Evolutionary conservation across 2,113 vertebrate genomes (phyloP), one percentile per base, ranked within the genome.

Genomic region (Dryoscopus gambensis): DNA sequence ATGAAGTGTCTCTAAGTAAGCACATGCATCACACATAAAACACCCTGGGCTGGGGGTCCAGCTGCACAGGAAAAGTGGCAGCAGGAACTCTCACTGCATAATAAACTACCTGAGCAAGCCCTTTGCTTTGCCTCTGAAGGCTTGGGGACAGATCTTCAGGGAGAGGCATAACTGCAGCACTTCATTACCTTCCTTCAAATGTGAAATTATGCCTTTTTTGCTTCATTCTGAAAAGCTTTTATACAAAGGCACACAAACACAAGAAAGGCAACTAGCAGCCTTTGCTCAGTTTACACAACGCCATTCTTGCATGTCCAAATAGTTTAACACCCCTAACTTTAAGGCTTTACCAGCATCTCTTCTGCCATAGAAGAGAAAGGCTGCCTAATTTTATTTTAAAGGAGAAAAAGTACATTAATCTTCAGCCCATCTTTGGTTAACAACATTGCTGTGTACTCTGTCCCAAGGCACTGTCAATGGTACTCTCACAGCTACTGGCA

Each of bases 1-100:
- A 96, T 96, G 90, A 92, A 92, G 93, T 90, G 90, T 40, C 37
- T 95, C 31, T 75, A 86, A 95, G 84, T 70, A 86, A 92, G 56
- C 3, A 0, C 90, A 86, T 44, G 52, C 59, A 63, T 9, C 31
- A 90, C 69, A 60, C 87, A 94, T 53, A 28, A 78, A 92, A 68
- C 69, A 90, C 60, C 60, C 52, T 35, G 40, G 57, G 64, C 83
- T 88, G 52, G 28, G 25, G 37, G 68, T 92, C 53, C 92, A 95
- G 80, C 86, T 92, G 88, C 77, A 56, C 6, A 4, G 31, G 52
- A 62, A 91, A 64, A 80, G 64, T 2, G 0, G 64, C 63, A 83
- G 70, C 83, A 95, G 76, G 76, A 92, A 68, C 65, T 81, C 60
- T 93, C 85, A 47, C 56, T 89, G 76, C 73, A 84, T 74, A 87